Evolutionary conservation across 2,888 invertebrate genomes (phyloP).

Genomic region (Hirtodrosophila confusa): DNA sequence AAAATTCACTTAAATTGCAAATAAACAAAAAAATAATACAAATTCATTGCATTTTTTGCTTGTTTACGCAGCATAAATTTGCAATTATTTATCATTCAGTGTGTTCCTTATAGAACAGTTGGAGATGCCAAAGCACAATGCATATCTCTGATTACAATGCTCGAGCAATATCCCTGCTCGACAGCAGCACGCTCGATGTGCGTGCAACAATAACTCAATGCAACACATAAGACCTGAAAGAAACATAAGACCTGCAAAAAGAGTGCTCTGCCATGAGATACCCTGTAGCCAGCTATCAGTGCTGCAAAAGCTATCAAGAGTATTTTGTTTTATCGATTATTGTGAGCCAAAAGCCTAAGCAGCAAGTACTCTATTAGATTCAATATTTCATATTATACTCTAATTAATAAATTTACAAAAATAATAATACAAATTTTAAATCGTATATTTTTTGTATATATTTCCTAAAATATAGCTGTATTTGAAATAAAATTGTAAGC

Average conservation of each 20-base stretch:
- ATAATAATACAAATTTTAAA: too few species aligned
- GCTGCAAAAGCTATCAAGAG: too few species aligned
- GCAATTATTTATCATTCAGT: conserved; percentile 27
- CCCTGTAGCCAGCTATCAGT: background rate
- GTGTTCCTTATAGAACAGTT: conserved; percentile 8
- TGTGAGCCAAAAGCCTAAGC: too few species aligned
- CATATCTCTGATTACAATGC: conserved; percentile 44
- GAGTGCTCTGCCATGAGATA: background rate
- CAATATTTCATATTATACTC: too few species aligned
- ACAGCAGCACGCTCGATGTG: conserved; percentile 36
- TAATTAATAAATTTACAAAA: too few species aligned
- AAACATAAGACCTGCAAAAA: background rate
- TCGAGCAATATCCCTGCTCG: conserved; percentile 23
- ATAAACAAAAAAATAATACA: background rate
- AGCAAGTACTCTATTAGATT: too few species aligned
- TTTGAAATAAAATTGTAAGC: too few species aligned
- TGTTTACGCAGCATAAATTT: conserved; percentile 14
- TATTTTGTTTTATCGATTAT: too few species aligned
- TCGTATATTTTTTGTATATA: too few species aligned
- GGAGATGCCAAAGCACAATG: conserved; percentile 28
- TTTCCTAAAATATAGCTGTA: too few species aligned
- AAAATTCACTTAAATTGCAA: background rate
- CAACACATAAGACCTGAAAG: conserved; percentile 5
- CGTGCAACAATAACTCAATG: conserved; percentile 45
- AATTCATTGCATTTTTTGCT: background rate